phyloP scores from a whole-genome alignment of 1,140 invertebrate genomes.

The Ladona fulva region DNA sequence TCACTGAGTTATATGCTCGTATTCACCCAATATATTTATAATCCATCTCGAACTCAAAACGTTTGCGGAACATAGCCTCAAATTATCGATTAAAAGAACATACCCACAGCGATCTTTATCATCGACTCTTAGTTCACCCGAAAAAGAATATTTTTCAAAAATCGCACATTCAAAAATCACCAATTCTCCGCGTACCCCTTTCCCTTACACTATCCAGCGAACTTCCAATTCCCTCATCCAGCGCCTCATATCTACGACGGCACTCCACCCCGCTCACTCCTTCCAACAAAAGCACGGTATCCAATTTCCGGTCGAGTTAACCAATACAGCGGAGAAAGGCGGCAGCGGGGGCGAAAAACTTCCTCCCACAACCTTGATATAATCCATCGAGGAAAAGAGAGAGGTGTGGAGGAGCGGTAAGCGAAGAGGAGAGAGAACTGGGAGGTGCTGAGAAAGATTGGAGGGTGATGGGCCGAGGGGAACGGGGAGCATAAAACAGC shows the following conservation, averaged over 20 bases:
- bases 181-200: not conserved
- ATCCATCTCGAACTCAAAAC: too few relatives aligned
- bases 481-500: not conserved
- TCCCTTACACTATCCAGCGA: not conserved
- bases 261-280: not conserved
- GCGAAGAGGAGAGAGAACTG: too few relatives aligned
- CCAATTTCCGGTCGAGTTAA: slow-evolving; percentile 4
- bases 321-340: not conserved
- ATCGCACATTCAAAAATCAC: not conserved
- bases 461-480: not conserved
- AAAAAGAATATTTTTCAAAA: too few relatives aligned
- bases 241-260: too few relatives aligned
- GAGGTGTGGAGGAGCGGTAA: not conserved
- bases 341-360: not conserved
- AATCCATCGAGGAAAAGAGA: not conserved
- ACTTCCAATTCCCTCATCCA: not conserved
- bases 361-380: not conserved
- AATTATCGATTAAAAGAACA: too few relatives aligned
- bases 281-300: not conserved
- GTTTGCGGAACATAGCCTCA: too few relatives aligned
- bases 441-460: not conserved
- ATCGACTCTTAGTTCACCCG: too few relatives aligned
- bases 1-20: too few relatives aligned
- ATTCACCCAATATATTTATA: too few relatives aligned
- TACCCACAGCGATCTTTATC: too few relatives aligned